Evolutionary conservation across 1,140 invertebrate species (phyloP).

Genomic region (Trichoplusia ni): DNA sequence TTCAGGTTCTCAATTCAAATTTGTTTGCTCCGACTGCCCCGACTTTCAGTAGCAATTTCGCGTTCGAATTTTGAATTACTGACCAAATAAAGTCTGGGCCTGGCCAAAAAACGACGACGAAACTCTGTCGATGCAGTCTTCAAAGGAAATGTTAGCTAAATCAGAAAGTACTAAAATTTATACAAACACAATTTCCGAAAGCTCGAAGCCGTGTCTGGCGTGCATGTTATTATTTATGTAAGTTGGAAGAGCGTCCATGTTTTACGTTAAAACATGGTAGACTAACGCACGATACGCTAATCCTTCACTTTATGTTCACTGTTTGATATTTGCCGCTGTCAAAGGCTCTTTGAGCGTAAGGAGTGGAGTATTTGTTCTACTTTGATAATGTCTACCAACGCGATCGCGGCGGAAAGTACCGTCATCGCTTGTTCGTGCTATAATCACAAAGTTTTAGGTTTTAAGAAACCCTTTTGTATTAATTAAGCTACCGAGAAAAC

Average conservation of each 20-base stretch:
- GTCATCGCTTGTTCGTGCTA: no score
- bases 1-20: neutral
- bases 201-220: no score
- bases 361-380: constrained; percentile 2
- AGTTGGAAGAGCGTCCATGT: neutral
- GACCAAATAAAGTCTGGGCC: no score
- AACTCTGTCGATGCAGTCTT: neutral
- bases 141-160: neutral
- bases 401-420: no score
- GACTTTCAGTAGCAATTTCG: neutral
- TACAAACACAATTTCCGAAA: no score
- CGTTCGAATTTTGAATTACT: neutral
- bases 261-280: neutral
- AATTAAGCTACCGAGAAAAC: no score
- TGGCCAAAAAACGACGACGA: no score
- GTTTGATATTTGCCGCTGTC: neutral
- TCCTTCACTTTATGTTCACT: constrained; percentile 4
- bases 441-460: no score
- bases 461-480: no score
- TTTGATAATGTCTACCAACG: neutral
- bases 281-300: constrained; percentile 2
- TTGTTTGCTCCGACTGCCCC: no score
- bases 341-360: neutral
- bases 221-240: neutral
- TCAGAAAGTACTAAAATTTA: neutral